phyloP scores from a whole-genome alignment of 2,797 vertebrate species.

The Erpetoichthys calabaricus region DNA sequence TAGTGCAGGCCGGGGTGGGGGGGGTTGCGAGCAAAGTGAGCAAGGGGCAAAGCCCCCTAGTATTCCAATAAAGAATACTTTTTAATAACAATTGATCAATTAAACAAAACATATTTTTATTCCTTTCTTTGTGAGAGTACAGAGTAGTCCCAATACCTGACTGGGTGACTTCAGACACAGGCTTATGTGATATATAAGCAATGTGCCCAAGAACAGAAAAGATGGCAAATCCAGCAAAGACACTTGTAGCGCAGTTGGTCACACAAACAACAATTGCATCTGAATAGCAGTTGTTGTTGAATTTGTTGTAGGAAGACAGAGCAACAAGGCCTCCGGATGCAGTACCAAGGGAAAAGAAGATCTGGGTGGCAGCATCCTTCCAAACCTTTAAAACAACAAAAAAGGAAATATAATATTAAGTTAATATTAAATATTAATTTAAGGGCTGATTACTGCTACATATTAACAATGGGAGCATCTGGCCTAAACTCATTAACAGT shows the following conservation, averaged over 20 bases:
- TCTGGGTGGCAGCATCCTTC: constrained; percentile 90
- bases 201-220: constrained; percentile 92
- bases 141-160: constrained; percentile 46
- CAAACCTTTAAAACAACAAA: constrained; percentile 55
- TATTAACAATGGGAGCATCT: too few species aligned
- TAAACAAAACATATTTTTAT: too few species aligned
- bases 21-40: too few species aligned
- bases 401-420: not conserved
- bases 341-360: constrained; percentile 79
- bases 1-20: too few species aligned
- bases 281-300: constrained; percentile 79
- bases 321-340: constrained; percentile 77
- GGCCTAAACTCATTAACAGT: too few species aligned
- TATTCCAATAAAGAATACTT: too few species aligned
- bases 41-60: too few species aligned
- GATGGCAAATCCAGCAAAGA: constrained; percentile 84
- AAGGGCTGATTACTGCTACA: too few species aligned
- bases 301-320: constrained; percentile 86
- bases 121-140: not conserved
- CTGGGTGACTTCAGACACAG: constrained; percentile 69
- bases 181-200: constrained; percentile 61
- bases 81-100: too few species aligned
- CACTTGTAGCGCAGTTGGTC: constrained; percentile 71
- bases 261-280: constrained; percentile 72
- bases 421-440: too few species aligned